Evolutionary conservation across 1,140 invertebrate species (phyloP).

Genomic region (Aphelinus certus): DNA sequence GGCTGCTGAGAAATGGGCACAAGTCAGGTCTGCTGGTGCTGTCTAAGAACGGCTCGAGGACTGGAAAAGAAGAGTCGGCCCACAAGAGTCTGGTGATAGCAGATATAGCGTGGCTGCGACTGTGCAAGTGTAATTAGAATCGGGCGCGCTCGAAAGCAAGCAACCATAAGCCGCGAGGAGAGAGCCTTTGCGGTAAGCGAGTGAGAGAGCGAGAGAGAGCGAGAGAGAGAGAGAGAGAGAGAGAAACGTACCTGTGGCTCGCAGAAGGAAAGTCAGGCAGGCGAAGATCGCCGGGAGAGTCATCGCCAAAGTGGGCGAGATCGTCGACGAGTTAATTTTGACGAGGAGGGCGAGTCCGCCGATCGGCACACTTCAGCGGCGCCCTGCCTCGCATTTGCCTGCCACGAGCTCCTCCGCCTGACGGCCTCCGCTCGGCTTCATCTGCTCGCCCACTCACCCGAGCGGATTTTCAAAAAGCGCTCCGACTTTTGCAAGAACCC

Average conservation of each 20-base stretch:
- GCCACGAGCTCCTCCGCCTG: background rate
- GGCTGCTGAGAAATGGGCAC: too few relatives aligned
- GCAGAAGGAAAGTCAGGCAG: slow-evolving; percentile 44
- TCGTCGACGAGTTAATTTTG: background rate
- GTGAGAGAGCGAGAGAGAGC: slow-evolving; percentile 3
- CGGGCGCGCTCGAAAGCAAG: background rate
- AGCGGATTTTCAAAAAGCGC: too few relatives aligned
- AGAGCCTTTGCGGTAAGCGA: background rate
- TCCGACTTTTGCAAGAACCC: too few relatives aligned
- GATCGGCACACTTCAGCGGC: slow-evolving; percentile 29
- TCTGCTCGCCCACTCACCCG: background rate
- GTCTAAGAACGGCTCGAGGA: too few relatives aligned
- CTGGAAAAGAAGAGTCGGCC: too few relatives aligned
- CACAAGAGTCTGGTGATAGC: slow-evolving; percentile 21
- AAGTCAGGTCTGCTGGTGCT: too few relatives aligned
- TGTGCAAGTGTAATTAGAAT: slow-evolving; percentile 8
- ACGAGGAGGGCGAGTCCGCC: background rate
- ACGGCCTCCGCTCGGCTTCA: background rate
- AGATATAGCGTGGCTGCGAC: slow-evolving; percentile 1
- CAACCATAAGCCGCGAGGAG: background rate
- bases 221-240: slow-evolving; percentile 12
- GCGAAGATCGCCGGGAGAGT: slow-evolving; percentile 49
- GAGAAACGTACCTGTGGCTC: slow-evolving; percentile 48
- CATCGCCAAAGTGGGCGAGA: slow-evolving; percentile 53
- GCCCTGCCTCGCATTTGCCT: slow-evolving; percentile 18